Evolutionary conservation across 2,797 vertebrate species (phyloP), one percentile per base, ranked within the genome.

Genomic region (Lycodopsis pacificus): DNA sequence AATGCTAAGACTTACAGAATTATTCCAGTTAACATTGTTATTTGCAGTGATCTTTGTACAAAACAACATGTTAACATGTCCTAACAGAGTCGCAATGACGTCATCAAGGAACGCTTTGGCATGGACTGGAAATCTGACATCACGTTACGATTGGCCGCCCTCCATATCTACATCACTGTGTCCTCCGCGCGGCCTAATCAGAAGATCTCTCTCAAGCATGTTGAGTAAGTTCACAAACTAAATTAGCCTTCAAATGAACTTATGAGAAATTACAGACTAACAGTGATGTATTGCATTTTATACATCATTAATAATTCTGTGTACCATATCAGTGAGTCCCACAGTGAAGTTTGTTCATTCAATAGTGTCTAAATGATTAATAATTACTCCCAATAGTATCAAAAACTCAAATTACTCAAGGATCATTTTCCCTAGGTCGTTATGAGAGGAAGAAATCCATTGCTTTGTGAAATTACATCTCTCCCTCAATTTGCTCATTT

Each of bases 151-250:
- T 91, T 99, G 89, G 97, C 97, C 62, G 98, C 98, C 10, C 97
- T 99, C 66, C 98, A 99, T 89, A 98, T 99, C 92, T 98, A 97
- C 92, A 99, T 99, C 95, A 99, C 98, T 3, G 97, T 99, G 90
- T 97, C 97, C 54, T 97, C 97, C 9, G 97, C 98, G 10, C 96
- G 94, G 83, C 98, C 98, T 65, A 98, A 96, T 95, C 98, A 99
- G 95, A 99, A 99, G 95, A 97, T 99, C 81, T 99, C 98, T 20
- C 97, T 99, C 81, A 99, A 99, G 93, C 97, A 97, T 1, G 98
- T 99, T 20, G 98, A 99, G 98, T 99, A 95, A 97, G 97, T 97
- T 70, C 14, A 54, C 61, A 83, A 77, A 71, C 32, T 65, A 30
- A 83, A 75, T 78, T 66, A 57, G 10, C 38, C 32, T 63, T 75